These are phyloP conservation scores for Delichon dasypus DNA, from an alignment of 2,797 vertebrate genomes.

Conservation along the genomic window DNA sequence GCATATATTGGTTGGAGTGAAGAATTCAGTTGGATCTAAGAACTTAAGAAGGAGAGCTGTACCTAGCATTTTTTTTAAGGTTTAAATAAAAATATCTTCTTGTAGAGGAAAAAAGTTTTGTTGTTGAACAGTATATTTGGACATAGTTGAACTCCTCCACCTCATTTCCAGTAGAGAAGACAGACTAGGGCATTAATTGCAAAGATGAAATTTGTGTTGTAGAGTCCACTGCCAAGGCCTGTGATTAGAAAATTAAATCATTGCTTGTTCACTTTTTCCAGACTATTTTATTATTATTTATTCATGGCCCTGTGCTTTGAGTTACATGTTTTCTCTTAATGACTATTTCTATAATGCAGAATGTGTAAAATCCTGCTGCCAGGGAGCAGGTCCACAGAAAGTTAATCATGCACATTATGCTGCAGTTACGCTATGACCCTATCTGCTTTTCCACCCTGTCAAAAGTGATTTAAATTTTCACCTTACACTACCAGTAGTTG, in stretches of 20 bases:
- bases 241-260: background rate
- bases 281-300: background rate
- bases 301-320: background rate
- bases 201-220: background rate
- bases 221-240: background rate
- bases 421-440: background rate
- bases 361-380: background rate
- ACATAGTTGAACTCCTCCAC: background rate
- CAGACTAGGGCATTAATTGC: background rate
- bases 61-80: background rate
- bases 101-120: background rate
- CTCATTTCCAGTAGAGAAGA: background rate
- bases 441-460: constrained; percentile 33
- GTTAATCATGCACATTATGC: constrained; percentile 1
- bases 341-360: background rate
- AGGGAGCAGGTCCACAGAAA: background rate
- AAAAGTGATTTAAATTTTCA: constrained; percentile 42
- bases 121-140: background rate
- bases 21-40: background rate
- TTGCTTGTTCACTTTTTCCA: background rate
- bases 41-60: background rate
- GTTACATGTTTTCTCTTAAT: background rate
- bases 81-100: background rate
- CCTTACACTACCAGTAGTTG: background rate
- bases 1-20: background rate